Evolutionary conservation across 2,888 invertebrate genomes (phyloP), one percentile per base, ranked within the genome.

Genomic region (Ceratothoa steindachneri): DNA sequence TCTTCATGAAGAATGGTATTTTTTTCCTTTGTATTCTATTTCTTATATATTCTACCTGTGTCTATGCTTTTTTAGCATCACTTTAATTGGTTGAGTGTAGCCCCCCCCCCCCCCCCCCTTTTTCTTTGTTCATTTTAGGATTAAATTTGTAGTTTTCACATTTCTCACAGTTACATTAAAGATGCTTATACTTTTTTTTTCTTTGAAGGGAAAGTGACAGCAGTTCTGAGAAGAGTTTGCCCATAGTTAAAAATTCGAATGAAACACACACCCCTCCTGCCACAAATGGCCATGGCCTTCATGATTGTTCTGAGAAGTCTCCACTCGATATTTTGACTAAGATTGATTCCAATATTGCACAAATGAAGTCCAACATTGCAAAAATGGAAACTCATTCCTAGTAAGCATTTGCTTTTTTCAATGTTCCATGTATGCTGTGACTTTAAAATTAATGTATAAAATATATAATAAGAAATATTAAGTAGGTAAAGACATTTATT

Each of bases 341-440:
- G 72, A 79, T 79, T 27, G 79, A 79, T 71, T 72, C 72, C 27
- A 79, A 76, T 71, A 79, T 79, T 53, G 76, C 79, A 15, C 74
- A 74, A 30, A 79, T 79, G 79, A 76, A 72, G 55, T 72, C 79
- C 60, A 75, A 70, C 67, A 79, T 79, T 30, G 74, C 74, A 64
- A 73, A 76, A 67, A 76, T 79, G 74, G 79, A 79, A 55, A 74
- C 75, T 3, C 72, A 78, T 70, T 71, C 75, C 71, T 78, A 78
- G 78, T 78, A 75, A 78, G 78, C 22, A 22, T 60, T 60, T 41
- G 7, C n/a, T n/a, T 41, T 15, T 41, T 41, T 41, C 41, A 41
- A 41, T 41, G 41, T 41, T 41, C n/a, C n/a, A 15, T 41, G 41
- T 41, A 41, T 41, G 41, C 15, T 41, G n/a, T n/a, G n/a, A n/a